Conservation (phyloP, 1,140 invertebrate genomes). For the Sycophila sp. region DNA sequence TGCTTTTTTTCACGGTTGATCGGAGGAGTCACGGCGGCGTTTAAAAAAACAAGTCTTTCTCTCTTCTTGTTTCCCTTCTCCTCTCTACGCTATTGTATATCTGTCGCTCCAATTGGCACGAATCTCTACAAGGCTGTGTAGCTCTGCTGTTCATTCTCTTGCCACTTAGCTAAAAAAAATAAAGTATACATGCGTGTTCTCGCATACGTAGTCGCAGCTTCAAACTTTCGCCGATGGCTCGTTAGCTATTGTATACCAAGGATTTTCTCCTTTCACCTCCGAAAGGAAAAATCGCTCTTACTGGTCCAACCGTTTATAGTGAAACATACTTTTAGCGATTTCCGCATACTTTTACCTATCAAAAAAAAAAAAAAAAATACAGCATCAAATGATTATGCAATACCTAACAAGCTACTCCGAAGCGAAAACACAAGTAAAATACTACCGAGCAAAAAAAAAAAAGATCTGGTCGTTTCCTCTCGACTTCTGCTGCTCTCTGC, state of each 20-base stretch:
- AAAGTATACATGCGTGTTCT: background rate
- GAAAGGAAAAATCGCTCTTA: no score
- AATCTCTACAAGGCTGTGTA: conserved; percentile 25
- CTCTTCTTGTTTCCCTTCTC: conserved; percentile 2
- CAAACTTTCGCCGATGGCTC: background rate
- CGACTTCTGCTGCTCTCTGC: conserved; percentile 14
- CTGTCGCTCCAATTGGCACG: conserved; percentile 9
- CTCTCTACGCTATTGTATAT: conserved; percentile 24
- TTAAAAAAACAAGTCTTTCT: conserved; percentile 18
- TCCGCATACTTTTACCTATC: no score
- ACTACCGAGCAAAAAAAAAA: no score
- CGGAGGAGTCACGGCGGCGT: conserved; percentile 28
- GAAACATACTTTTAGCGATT: no score
- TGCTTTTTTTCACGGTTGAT: conserved; percentile 37
- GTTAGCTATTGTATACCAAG: background rate
- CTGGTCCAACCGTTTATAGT: no score
- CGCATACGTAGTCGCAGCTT: conserved; percentile 14
- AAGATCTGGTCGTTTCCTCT: conserved; percentile 19
- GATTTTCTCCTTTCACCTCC: background rate
- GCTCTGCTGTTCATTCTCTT: conserved; percentile 25
- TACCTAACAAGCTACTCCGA: background rate
- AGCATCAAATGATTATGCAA: background rate
- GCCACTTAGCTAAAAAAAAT: conserved; percentile 5
- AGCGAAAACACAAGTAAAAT: no score
- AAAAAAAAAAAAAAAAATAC: no score